Base-by-base conservation (phyloP, 2,888 invertebrate genomes). In the Drosophila buzzatii region DNA sequence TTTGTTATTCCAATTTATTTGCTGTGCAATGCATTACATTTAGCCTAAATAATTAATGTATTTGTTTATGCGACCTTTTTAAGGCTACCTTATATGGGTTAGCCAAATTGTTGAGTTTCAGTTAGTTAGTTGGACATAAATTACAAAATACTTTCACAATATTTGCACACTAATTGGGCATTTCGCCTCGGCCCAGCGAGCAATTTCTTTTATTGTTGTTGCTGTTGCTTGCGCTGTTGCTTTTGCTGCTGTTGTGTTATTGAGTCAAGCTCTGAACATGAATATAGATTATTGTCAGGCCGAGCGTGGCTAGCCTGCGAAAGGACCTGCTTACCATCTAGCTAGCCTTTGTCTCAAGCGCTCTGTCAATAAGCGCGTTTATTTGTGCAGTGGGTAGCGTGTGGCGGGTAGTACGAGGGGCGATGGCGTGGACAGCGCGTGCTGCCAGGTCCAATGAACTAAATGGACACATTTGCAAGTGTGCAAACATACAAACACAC, bases 111-210 rank as follows among this genome's bases (percentile, higher is more conserved):
- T 67, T 20, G 14, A 33, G 35, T 20, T 66, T 55, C 10, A 47
- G 67, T 56, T 33, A 51, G 59, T 33, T 57, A 35, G 60, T 55
- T 53, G 58, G 35, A 51, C 67, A 64, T 64, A 73, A 79, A 79
- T 72, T 76, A 75, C 64, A 77, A 72, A 77, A 70, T 73, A 78
- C 84, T 86, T 73, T 86, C 82, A 51, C 51, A 89, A 86, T 85
- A 84, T 89, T 89, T 89, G 82, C 87, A 76, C 89, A 81, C 85
- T 85, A 85, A 85, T 85, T 85, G 85, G 85, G 79, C 80, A 70
- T 67, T 86, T 78, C 65, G 72, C 74, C 33, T 82, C 73, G 53
- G 64, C 56, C 57, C 61, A 64, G 57, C 80, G 71, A 79, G 69
- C 20, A 53, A 70, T 73, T 70, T 67, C 44, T 23, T 45, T 59